These are phyloP conservation scores for Drosophila affinis DNA, from an alignment of 2,888 invertebrate genomes.

Conservation along the genomic window DNA sequence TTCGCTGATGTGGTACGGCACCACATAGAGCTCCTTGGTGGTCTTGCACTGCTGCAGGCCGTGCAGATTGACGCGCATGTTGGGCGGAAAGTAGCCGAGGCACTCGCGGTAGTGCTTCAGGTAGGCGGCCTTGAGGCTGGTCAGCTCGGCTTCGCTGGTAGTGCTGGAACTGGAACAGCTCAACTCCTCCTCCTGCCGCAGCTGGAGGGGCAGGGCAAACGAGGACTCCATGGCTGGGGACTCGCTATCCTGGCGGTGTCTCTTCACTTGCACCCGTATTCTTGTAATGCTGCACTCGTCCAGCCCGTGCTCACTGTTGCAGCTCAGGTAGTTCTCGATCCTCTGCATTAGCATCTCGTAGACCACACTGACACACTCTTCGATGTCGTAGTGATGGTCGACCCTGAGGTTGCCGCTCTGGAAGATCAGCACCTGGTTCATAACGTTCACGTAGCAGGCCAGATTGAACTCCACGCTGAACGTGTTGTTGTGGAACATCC, in stretches of 20 bases:
- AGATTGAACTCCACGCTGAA: constrained; percentile 56
- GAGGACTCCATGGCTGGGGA: neutral
- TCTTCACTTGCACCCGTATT: constrained; percentile 49
- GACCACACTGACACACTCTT: constrained; percentile 55
- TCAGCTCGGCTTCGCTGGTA: constrained; percentile 47
- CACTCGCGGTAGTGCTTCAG: constrained; percentile 60
- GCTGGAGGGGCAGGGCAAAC: constrained; percentile 45
- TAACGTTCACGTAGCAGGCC: constrained; percentile 58
- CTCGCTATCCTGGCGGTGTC: constrained; percentile 31
- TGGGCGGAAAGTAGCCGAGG: constrained; percentile 61
- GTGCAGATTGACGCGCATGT: constrained; percentile 61
- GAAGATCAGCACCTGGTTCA: constrained; percentile 58
- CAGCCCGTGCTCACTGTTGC: constrained; percentile 42
- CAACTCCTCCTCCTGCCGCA: constrained; percentile 25
- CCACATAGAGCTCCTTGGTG: constrained; percentile 62
- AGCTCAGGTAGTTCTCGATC: constrained; percentile 54
- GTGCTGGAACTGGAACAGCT: neutral
- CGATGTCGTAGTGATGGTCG: constrained; percentile 61
- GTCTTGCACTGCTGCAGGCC: constrained; percentile 59
- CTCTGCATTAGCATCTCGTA: constrained; percentile 60
- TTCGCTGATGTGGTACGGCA: constrained; percentile 64
- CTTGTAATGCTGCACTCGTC: constrained; percentile 59
- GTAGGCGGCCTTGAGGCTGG: constrained; percentile 53
- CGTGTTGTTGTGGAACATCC: constrained; percentile 61
- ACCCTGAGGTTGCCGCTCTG: constrained; percentile 57